Conservation (phyloP, 2,113 vertebrate genomes). For the Hippocampus mohnikei region DNA sequence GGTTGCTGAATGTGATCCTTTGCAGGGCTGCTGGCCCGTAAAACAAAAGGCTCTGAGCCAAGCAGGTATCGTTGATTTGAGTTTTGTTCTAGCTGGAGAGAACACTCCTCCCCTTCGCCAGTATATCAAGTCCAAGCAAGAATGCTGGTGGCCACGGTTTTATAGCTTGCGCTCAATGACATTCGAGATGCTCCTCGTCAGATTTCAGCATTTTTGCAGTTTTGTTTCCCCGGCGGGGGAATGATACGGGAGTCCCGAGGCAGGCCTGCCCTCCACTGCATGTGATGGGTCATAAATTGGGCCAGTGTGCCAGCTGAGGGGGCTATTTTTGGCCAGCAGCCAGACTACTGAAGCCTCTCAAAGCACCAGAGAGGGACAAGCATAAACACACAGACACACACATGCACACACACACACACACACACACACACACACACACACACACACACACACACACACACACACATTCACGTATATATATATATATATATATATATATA, state of each 20-base stretch:
- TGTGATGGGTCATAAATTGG: constrained; percentile 56
- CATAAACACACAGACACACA: constrained; percentile 19
- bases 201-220: constrained; percentile 27
- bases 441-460: constrained; percentile 19
- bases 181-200: constrained; percentile 21
- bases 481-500: too few species aligned
- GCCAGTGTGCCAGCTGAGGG: constrained; percentile 65
- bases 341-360: constrained; percentile 45
- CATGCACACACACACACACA: not conserved
- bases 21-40: constrained; percentile 27
- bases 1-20: constrained; percentile 61
- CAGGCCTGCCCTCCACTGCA: constrained; percentile 38
- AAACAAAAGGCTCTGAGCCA: constrained; percentile 53
- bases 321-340: constrained; percentile 61
- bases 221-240: constrained; percentile 33
- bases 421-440: constrained; percentile 10
- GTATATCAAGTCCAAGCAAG: constrained; percentile 8
- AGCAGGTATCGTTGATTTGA: constrained; percentile 19
- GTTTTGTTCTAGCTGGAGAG: constrained; percentile 25
- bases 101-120: constrained; percentile 34
- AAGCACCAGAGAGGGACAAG: constrained; percentile 27
- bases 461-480: too few species aligned
- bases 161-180: constrained; percentile 7
- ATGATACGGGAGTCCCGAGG: constrained; percentile 13
- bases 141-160: constrained; percentile 7